Evolutionary conservation across 1,140 invertebrate species (phyloP), one percentile per base, ranked within the genome.

Genomic region (Psix sp.): DNA sequence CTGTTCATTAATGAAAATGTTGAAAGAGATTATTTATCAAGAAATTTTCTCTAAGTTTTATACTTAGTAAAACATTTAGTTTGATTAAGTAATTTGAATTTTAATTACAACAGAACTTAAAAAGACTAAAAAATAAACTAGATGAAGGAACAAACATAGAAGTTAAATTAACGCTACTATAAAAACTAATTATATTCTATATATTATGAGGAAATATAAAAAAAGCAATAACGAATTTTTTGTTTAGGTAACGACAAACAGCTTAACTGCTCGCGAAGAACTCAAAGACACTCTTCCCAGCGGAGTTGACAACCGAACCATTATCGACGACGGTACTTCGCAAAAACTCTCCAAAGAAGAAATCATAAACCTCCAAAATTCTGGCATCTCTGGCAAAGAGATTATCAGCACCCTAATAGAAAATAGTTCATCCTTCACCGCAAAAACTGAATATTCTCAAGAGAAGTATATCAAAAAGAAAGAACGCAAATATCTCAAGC

Each of bases 391-490:
- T 52, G 93, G 94, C 0, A 91, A 92, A 51, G 92, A 95, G 81
- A 96, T 98, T 57, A 92, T 98, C 21, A 93, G 91, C 54, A 92
- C 93, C 36, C 87, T 99, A 3, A 93, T 98, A 31, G 93, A 93
- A 65, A 97, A 97, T 82, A 98, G 96, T 33, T 92, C 91, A 60
- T 96, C 95, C 6, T 96, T 95, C 84, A 89, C 90, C 17, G 88
- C 90, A 20, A 98, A 97, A 89, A 98, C 96, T 0, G 94, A 94
- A 78, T 98, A 93, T 83, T 94, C 96, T 0, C 95, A 98, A 84
- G 93, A 96, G 75, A 98, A 98, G 83, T 98, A 98, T 83, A 89
- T 98, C 5, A 94, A 92, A 40, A 98, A 98, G 82, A 98, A 98
- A 84, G 93, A 95, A 75, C 93, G 93, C 68, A 97, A 97, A 82